Conservation (phyloP, 2,113 vertebrate species). For the Oceanites oceanicus region DNA sequence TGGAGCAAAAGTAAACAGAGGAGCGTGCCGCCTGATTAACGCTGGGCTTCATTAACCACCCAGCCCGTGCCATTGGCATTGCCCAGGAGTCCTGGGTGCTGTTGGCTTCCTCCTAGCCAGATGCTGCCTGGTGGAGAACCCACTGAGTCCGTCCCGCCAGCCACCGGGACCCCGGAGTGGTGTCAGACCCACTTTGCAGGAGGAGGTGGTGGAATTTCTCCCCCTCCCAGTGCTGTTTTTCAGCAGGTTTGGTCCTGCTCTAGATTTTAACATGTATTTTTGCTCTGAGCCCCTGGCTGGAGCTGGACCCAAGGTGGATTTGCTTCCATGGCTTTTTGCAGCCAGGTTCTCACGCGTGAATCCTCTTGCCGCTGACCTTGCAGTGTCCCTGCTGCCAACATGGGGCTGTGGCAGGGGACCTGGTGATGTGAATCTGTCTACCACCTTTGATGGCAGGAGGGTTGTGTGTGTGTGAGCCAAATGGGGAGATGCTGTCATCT, state of each 20-base stretch:
- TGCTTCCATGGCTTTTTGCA: background rate
- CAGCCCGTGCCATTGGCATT: background rate
- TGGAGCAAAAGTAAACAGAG: conserved; percentile 28
- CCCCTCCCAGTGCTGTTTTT: background rate
- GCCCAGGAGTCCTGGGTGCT: background rate
- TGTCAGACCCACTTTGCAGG: background rate
- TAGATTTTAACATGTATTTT: accelerated
- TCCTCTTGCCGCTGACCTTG: background rate
- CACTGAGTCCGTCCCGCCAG: accelerated
- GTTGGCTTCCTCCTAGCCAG: background rate
- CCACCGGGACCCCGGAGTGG: accelerated
- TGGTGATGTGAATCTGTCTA: background rate
- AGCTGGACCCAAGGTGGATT: background rate
- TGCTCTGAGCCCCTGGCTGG: background rate
- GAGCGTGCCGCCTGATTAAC: background rate
- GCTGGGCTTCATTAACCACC: background rate
- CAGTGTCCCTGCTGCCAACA: background rate
- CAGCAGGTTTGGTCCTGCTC: background rate
- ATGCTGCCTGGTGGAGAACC: background rate
- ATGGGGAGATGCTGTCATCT: background rate
- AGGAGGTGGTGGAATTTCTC: background rate
- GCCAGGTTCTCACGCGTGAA: accelerated
- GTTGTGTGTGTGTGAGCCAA: background rate
- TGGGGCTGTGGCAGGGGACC: background rate
- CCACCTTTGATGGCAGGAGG: background rate